Conservation (phyloP, 2,113 vertebrate genomes). For the Eretmodus cyanostictus region DNA sequence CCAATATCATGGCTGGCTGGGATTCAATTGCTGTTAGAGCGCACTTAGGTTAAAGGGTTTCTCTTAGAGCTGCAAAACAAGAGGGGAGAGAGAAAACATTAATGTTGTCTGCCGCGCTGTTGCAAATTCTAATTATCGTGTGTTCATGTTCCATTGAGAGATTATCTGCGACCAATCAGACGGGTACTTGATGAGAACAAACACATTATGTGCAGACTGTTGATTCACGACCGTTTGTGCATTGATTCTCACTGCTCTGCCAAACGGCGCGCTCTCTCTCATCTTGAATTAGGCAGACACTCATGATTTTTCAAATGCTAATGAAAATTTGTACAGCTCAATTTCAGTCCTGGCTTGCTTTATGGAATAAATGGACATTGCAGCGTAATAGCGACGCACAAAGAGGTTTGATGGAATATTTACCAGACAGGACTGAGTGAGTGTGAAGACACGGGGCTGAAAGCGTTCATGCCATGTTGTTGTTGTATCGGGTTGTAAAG, state of each 20-base stretch:
- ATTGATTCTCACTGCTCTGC: slow-evolving; percentile 54
- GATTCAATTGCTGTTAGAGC: slow-evolving; percentile 55
- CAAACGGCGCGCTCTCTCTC: slow-evolving; percentile 31
- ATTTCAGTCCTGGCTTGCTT: slow-evolving; percentile 18
- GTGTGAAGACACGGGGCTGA: neutral
- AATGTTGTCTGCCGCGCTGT: slow-evolving; percentile 32
- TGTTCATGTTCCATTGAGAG: slow-evolving; percentile 57
- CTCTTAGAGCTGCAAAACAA: slow-evolving; percentile 25
- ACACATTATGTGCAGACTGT: slow-evolving; percentile 61
- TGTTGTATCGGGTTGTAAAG: neutral
- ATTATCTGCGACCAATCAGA: slow-evolving; percentile 63
- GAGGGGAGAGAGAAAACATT: slow-evolving; percentile 23
- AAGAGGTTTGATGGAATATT: slow-evolving; percentile 7
- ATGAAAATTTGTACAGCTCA: slow-evolving; percentile 55
- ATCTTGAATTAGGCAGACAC: slow-evolving; percentile 54
- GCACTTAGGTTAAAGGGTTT: slow-evolving; percentile 55
- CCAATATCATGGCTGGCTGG: slow-evolving; percentile 63
- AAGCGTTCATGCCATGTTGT: neutral
- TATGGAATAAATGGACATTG: neutral
- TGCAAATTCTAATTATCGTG: slow-evolving; percentile 61
- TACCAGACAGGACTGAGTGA: slow-evolving; percentile 10
- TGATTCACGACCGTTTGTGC: slow-evolving; percentile 55
- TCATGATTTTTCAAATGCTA: slow-evolving; percentile 54
- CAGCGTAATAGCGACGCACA: neutral
- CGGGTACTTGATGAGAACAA: slow-evolving; percentile 62